Conservation (phyloP, 2,113 vertebrate species). For the Phyllopteryx taeniolatus region DNA sequence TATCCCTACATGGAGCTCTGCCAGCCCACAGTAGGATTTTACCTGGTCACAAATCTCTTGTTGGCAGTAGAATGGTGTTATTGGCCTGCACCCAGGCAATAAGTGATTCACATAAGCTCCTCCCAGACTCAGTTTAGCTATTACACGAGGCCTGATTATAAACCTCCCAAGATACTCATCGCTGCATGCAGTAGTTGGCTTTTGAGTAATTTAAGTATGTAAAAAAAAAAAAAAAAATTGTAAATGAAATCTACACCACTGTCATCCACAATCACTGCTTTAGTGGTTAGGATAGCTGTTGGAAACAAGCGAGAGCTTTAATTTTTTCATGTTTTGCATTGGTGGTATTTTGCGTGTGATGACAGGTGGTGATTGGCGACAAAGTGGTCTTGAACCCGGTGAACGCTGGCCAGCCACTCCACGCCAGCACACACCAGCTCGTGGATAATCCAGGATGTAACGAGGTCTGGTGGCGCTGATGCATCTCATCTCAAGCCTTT, state of each 20-base stretch:
- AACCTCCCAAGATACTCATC: neutral
- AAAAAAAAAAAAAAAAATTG: neutral
- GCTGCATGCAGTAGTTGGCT: neutral
- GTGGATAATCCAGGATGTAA: constrained; percentile 97
- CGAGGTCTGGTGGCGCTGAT: constrained; percentile 77
- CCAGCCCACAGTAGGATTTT: constrained; percentile 20
- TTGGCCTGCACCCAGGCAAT: constrained; percentile 31
- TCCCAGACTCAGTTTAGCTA: constrained; percentile 14
- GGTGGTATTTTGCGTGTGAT: constrained; percentile 22
- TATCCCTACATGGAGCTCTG: neutral
- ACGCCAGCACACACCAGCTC: constrained; percentile 94
- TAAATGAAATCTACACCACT: neutral
- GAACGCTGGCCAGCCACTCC: constrained; percentile 95
- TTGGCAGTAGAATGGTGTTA: constrained; percentile 30
- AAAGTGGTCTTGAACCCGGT: constrained; percentile 98
- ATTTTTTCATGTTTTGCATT: neutral
- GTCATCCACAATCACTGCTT: neutral
- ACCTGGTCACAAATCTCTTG: constrained; percentile 37
- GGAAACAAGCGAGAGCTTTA: neutral
- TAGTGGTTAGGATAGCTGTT: neutral
- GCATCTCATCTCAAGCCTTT: constrained; percentile 10
- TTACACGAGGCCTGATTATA: neutral
- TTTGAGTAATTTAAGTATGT: neutral
- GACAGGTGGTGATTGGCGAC: constrained; percentile 96
- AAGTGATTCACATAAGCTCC: constrained; percentile 29